Evolutionary conservation across 2,888 invertebrate genomes (phyloP).

Genomic region (Lasioglossum zephyrum): DNA sequence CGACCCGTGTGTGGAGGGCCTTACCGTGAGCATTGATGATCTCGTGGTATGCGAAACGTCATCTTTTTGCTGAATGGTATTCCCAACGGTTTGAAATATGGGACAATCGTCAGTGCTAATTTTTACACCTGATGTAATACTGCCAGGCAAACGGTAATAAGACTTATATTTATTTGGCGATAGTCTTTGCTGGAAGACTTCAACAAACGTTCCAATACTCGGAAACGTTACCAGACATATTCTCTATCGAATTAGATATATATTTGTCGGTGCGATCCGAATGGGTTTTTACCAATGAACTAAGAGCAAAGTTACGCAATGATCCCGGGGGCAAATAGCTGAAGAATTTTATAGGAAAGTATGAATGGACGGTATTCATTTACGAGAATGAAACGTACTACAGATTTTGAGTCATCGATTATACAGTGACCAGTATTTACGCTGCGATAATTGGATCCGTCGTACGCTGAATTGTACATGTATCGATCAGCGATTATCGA

Average conservation of each 20-base stretch:
- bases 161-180: not conserved
- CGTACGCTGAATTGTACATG: not conserved
- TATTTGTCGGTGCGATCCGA: not conserved
- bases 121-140: not conserved
- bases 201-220: slow-evolving; percentile 36
- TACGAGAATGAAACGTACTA: not conserved
- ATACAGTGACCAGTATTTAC: not conserved
- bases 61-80: not conserved
- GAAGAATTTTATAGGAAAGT: not conserved
- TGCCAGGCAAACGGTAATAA: not conserved
- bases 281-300: slow-evolving; percentile 26
- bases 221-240: slow-evolving; percentile 45
- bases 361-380: not conserved
- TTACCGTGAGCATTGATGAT: not conserved
- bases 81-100: not conserved
- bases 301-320: not conserved
- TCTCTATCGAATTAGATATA: slow-evolving; percentile 4
- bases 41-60: not conserved
- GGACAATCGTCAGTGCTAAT: not conserved
- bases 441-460: not conserved
- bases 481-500: not conserved
- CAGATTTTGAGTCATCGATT: slow-evolving; percentile 10
- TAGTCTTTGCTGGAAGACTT: not conserved
- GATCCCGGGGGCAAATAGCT: not conserved
- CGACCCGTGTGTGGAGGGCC: too few relatives aligned